Percentiles rank a stretch among this genome's conserved stretches.
phyloP scores from a whole-genome alignment of 2,797 vertebrate species.

The Cercopithecus diana region DNA sequence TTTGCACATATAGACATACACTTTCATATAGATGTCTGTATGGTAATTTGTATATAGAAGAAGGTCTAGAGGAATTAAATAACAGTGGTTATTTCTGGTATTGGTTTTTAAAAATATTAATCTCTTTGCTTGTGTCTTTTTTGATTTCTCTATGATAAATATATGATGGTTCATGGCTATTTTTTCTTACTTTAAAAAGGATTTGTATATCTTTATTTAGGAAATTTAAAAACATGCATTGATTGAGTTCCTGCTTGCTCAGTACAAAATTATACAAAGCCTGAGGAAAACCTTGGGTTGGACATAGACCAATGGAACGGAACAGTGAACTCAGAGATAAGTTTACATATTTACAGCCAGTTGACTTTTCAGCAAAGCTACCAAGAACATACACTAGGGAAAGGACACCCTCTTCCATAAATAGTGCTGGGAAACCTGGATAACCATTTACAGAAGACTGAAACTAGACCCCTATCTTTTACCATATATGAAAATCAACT shows the following conservation, averaged over 20 bases:
- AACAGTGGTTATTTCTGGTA: neutral
- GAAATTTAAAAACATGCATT: neutral
- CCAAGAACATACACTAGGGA: neutral
- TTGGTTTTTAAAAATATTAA: neutral
- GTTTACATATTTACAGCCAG: neutral
- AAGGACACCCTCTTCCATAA: neutral
- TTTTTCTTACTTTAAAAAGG: neutral
- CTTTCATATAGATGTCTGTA: neutral
- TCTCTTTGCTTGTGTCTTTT: conserved; percentile 7
- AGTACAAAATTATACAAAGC: neutral
- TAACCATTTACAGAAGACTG: neutral
- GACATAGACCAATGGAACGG: neutral
- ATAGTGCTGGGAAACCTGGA: neutral
- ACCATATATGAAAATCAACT: neutral
- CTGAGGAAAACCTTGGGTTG: neutral
- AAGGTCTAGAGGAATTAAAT: neutral
- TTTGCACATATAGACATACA: neutral
- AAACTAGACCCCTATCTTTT: neutral
- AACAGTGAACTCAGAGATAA: neutral
- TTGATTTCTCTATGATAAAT: neutral
- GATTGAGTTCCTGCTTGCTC: neutral
- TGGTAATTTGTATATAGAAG: neutral
- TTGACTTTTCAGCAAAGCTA: neutral
- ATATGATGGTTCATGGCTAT: neutral
- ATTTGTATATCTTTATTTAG: neutral